Conservation (phyloP, 2,113 vertebrate species). For the Trogon surrucura region DNA sequence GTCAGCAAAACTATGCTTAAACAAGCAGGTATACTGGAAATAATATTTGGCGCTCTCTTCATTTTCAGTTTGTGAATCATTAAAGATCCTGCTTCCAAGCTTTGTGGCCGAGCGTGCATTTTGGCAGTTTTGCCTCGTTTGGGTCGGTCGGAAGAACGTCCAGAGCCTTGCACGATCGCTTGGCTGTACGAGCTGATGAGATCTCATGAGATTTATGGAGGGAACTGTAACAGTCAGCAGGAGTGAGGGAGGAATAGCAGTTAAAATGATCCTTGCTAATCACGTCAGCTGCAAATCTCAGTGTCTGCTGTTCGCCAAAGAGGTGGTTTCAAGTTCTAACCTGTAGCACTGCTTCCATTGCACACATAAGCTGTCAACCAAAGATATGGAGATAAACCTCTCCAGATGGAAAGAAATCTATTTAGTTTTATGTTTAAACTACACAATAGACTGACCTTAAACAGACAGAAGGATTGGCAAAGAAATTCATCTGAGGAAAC, state of each 20-base stretch:
- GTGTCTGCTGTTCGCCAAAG: background rate
- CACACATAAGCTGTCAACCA: background rate
- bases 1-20: background rate
- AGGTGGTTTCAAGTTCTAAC: slow-evolving; percentile 45
- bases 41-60: background rate
- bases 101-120: background rate
- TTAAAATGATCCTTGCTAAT: background rate
- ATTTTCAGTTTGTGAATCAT: background rate
- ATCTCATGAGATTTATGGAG: background rate
- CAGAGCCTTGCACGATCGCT: background rate
- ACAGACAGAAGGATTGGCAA: background rate
- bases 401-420: background rate
- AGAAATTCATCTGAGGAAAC: background rate
- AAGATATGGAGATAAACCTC: background rate
- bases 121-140: background rate
- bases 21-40: background rate
- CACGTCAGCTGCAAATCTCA: background rate
- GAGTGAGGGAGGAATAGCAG: background rate
- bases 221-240: background rate
- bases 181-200: background rate
- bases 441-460: background rate
- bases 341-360: background rate
- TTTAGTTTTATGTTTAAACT: background rate
- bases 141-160: background rate
- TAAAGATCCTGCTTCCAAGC: background rate